Evolutionary conservation across 2,797 vertebrate genomes (phyloP).

Genomic region (Xiphophorus birchmanni): DNA sequence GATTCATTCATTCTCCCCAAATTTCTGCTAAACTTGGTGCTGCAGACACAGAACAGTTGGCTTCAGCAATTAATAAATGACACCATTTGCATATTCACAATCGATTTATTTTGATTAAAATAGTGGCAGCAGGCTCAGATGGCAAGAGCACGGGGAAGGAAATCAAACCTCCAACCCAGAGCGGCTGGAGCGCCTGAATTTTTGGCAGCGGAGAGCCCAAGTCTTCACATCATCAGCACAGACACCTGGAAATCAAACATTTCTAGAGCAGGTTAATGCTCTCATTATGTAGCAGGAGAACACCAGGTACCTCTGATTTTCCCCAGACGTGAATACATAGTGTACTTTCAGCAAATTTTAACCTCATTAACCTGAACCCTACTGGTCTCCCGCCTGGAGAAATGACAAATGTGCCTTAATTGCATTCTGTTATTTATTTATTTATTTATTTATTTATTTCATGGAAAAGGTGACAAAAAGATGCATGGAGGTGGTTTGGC

Average conservation of each 20-base stretch:
- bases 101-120: constrained; percentile 66
- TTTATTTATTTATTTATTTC: background rate
- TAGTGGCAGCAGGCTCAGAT: constrained; percentile 32
- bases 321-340: constrained; percentile 25
- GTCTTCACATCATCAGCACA: constrained; percentile 26
- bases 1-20: constrained; percentile 32
- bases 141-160: constrained; percentile 6
- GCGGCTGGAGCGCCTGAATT: constrained; percentile 3
- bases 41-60: constrained; percentile 26
- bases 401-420: constrained; percentile 29
- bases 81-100: constrained; percentile 63
- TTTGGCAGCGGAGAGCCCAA: constrained; percentile 4
- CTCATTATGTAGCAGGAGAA: constrained; percentile 39
- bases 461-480: constrained; percentile 1
- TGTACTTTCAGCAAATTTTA: constrained; percentile 41
- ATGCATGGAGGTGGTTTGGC: constrained; percentile 3
- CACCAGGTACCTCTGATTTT: constrained; percentile 21
- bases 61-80: constrained; percentile 59
- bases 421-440: constrained; percentile 3
- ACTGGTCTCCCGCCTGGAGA: constrained; percentile 9
- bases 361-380: constrained; percentile 48
- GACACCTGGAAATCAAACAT: constrained; percentile 53
- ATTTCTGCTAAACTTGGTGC: constrained; percentile 22
- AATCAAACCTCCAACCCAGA: constrained; percentile 28
- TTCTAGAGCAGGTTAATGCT: constrained; percentile 32